Conservation (phyloP, 2,888 invertebrate species). For the Drosophila limbata region DNA sequence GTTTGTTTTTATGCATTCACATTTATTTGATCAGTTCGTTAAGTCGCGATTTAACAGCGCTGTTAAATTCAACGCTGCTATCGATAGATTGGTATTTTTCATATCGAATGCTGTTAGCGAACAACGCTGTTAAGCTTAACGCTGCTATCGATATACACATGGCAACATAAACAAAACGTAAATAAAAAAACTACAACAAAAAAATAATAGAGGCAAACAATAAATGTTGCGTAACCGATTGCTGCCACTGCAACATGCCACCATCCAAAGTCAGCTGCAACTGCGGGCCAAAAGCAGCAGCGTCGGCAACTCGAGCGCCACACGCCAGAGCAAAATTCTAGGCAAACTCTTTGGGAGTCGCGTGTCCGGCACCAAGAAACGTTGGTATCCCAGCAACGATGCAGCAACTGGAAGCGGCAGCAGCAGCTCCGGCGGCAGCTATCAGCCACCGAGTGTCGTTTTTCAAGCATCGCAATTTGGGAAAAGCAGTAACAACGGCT, state of each 20-base stretch:
- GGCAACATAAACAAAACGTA: constrained; percentile 15
- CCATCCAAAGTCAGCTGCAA: constrained; percentile 2
- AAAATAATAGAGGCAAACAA: constrained; percentile 2
- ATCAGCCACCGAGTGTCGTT: constrained; percentile 36
- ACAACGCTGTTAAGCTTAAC: neutral
- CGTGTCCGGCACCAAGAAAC: constrained; percentile 80
- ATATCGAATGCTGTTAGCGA: constrained; percentile 6
- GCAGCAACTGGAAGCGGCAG: constrained; percentile 4
- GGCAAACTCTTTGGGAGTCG: constrained; percentile 82
- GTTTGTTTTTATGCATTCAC: neutral
- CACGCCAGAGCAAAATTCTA: constrained; percentile 80
- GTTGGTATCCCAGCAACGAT: constrained; percentile 76
- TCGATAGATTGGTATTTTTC: constrained; percentile 6
- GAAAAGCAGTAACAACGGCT: constrained; percentile 57
- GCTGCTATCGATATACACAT: neutral
- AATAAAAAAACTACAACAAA: neutral
- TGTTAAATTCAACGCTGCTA: neutral
- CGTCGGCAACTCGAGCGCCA: constrained; percentile 25
- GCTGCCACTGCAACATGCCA: constrained; percentile 21
- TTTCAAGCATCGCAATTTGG: constrained; percentile 67
- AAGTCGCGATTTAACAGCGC: neutral
- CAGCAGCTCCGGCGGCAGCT: constrained; percentile 3
- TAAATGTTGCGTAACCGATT: constrained; percentile 54
- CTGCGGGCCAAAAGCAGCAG: constrained; percentile 31
- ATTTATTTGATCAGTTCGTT: neutral